Conservation (phyloP, 2,797 vertebrate species). For the Coluber constrictor region DNA sequence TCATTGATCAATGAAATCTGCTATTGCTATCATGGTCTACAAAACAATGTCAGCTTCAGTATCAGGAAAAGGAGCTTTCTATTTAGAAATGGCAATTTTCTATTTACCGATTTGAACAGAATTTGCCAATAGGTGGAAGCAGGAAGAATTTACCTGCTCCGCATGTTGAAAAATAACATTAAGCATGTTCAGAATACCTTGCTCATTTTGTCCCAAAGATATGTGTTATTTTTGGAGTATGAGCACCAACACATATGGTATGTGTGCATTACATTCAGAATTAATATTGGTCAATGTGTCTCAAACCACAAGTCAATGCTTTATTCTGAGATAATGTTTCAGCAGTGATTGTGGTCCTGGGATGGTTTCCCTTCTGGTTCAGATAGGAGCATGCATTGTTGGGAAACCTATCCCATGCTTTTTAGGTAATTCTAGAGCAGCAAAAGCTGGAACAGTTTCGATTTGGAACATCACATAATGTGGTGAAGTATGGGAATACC, state of each 20-base stretch:
- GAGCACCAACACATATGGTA: not conserved
- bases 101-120: slow-evolving; percentile 49
- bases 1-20: slow-evolving; percentile 31
- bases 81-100: slow-evolving; percentile 54
- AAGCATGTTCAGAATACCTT: not conserved
- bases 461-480: not conserved
- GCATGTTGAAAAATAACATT: not conserved
- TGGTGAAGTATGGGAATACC: not conserved
- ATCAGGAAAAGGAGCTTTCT: slow-evolving; percentile 31
- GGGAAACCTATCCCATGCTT: not conserved
- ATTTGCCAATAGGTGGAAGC: slow-evolving; percentile 13
- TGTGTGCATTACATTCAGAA: not conserved
- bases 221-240: not conserved
- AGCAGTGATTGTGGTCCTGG: not conserved
- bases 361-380: not conserved
- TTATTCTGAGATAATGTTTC: not conserved
- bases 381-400: not conserved
- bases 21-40: slow-evolving; percentile 33
- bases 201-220: not conserved
- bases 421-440: not conserved
- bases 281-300: not conserved
- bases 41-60: slow-evolving; percentile 36
- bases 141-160: slow-evolving; percentile 9
- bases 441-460: not conserved
- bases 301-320: not conserved